These are phyloP conservation scores for Eufriesea mexicana DNA, from an alignment of 1,140 invertebrate species.

Conservation along the genomic window DNA sequence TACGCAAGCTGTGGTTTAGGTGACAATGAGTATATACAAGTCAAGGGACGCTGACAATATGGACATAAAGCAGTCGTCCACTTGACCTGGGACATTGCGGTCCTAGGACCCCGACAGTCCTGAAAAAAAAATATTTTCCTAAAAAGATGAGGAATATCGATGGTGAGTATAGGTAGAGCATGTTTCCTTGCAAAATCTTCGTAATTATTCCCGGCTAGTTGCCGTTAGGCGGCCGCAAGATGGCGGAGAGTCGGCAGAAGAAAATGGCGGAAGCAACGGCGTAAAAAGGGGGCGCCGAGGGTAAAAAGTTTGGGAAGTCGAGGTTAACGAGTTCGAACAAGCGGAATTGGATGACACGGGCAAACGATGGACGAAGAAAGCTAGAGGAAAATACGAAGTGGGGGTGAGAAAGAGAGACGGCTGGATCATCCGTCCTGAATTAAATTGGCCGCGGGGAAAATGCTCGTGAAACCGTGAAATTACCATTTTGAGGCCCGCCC, in stretches of 20 bases:
- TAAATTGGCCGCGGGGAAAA: constrained; percentile 68
- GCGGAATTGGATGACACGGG: constrained; percentile 41
- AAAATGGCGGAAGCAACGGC: not conserved
- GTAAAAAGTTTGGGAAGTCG: constrained; percentile 22
- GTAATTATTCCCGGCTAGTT: not conserved
- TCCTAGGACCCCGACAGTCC: too few species aligned
- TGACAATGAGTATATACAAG: too few species aligned
- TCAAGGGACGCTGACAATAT: too few species aligned
- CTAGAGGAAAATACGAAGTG: constrained; percentile 45
- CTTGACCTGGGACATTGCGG: too few species aligned
- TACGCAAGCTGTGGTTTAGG: too few species aligned
- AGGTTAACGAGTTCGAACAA: constrained; percentile 59
- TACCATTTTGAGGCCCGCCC: constrained; percentile 68
- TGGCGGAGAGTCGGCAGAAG: not conserved
- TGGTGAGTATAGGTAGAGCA: too few species aligned
- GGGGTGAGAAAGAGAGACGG: not conserved
- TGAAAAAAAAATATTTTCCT: too few species aligned
- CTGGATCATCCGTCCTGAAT: constrained; percentile 66
- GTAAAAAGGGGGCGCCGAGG: not conserved
- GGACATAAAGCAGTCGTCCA: too few species aligned
- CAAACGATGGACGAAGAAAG: constrained; percentile 45
- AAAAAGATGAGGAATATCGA: too few species aligned
- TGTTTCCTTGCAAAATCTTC: not conserved
- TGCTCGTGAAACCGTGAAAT: constrained; percentile 71
- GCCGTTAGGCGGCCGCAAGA: not conserved